A percentile compares a stretch with the other conserved stretches of the same genome.
Conservation (phyloP, 2,113 vertebrate species). For the Mustela nigripes region DNA sequence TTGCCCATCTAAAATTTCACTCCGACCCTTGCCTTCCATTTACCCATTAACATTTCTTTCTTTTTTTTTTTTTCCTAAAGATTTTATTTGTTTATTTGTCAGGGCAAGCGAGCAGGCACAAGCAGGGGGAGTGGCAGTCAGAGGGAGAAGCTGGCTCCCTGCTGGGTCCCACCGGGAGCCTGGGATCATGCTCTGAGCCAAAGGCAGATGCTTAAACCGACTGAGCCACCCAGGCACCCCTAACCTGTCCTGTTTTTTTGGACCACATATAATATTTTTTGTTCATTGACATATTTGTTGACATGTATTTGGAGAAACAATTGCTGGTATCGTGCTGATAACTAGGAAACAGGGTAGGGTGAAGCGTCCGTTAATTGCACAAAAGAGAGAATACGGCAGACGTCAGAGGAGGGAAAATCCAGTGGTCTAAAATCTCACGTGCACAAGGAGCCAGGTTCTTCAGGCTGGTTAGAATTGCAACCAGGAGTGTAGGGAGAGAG, state of each 20-base stretch:
- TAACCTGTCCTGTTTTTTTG: background rate
- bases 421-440: background rate
- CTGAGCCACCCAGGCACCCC: too few species aligned
- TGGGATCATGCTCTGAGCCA: too few species aligned
- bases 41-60: background rate
- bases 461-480: background rate
- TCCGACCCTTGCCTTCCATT: background rate
- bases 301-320: background rate
- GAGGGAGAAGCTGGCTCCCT: too few species aligned
- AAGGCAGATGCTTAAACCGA: too few species aligned
- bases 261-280: background rate
- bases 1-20: background rate
- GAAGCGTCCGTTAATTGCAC: background rate
- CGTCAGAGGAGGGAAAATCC: background rate
- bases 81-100: too few species aligned
- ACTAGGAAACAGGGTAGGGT: background rate
- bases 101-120: too few species aligned
- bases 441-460: background rate
- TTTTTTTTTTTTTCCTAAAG: too few species aligned
- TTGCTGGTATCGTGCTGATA: background rate
- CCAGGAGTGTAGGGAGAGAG: background rate
- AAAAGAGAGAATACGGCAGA: background rate
- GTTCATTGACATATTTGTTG: background rate
- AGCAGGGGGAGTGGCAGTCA: too few species aligned
- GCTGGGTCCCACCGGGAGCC: too few species aligned